Evolutionary conservation across 2,113 vertebrate genomes (phyloP).

Genomic region (Embiotoca jacksoni): DNA sequence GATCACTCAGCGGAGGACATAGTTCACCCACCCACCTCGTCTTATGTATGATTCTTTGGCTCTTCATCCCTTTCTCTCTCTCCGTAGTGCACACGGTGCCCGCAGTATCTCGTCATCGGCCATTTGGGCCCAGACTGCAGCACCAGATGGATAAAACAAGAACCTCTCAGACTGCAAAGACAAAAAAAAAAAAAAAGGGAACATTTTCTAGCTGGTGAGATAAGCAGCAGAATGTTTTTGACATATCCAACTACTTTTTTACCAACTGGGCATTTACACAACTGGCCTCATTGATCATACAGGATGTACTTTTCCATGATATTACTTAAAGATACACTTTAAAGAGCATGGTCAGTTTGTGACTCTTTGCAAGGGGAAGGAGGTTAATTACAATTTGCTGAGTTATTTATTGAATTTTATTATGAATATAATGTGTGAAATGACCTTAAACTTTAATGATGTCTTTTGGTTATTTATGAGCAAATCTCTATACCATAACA

Average conservation of each 20-base stretch:
- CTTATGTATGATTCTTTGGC: slow-evolving; percentile 35
- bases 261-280: slow-evolving; percentile 32
- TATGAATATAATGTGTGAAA: slow-evolving; percentile 1
- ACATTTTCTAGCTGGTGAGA: slow-evolving; percentile 51
- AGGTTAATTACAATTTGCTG: background rate
- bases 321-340: slow-evolving; percentile 13
- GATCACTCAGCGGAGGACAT: slow-evolving; percentile 21
- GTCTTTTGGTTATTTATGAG: slow-evolving; percentile 4
- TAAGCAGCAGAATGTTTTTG: slow-evolving; percentile 48
- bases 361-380: background rate
- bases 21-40: slow-evolving; percentile 49
- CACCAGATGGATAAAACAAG: slow-evolving; percentile 75
- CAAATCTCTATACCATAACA: background rate
- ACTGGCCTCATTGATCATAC: slow-evolving; percentile 19
- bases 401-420: slow-evolving; percentile 7
- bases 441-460: background rate
- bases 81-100: background rate
- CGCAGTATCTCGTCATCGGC: slow-evolving; percentile 43
- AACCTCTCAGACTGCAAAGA: slow-evolving; percentile 48
- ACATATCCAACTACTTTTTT: slow-evolving; percentile 30
- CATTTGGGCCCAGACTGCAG: slow-evolving; percentile 67
- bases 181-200: slow-evolving; percentile 12
- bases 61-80: slow-evolving; percentile 22
- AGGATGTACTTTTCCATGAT: slow-evolving; percentile 15
- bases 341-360: background rate